Evolutionary conservation across 2,888 invertebrate species (phyloP).

Genomic region (Iselma pallidipennis): DNA sequence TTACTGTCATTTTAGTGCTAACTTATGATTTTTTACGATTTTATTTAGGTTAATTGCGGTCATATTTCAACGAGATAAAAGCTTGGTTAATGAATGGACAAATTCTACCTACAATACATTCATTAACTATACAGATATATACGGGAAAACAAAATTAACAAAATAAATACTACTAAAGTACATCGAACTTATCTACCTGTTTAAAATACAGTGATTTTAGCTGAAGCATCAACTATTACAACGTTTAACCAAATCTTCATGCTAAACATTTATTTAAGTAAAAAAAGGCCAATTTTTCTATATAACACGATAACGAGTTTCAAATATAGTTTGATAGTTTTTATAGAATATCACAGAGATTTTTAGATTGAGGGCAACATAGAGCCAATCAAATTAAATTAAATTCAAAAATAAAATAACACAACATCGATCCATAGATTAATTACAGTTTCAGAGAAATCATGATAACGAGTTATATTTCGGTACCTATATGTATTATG

Average conservation of each 20-base stretch:
- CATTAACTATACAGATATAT: neutral
- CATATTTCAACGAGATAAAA: constrained; percentile 10
- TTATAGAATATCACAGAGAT: constrained; percentile 34
- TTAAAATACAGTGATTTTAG: constrained; percentile 21
- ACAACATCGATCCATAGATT: constrained; percentile 22
- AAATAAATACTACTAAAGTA: constrained; percentile 1
- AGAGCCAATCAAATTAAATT: constrained; percentile 17
- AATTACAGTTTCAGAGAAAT: constrained; percentile 10
- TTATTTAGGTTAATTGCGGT: no score
- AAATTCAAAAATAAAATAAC: neutral
- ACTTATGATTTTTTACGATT: no score
- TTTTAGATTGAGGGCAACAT: constrained; percentile 31
- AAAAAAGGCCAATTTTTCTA: constrained; percentile 20
- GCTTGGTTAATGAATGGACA: constrained; percentile 21
- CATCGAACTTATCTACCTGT: constrained; percentile 12
- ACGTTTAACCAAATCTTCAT: constrained; percentile 21
- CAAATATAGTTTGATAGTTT: constrained; percentile 19
- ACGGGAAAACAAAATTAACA: constrained; percentile 15
- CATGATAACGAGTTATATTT: no score
- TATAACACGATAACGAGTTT: constrained; percentile 20
- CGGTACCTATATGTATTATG: no score
- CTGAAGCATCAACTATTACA: constrained; percentile 18
- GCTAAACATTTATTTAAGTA: constrained; percentile 23
- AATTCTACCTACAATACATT: constrained; percentile 11
- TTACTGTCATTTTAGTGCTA: no score